These are phyloP conservation scores for Thysanoteuthis rhombus DNA, from an alignment of 2,888 invertebrate genomes.

Conservation along the genomic window DNA sequence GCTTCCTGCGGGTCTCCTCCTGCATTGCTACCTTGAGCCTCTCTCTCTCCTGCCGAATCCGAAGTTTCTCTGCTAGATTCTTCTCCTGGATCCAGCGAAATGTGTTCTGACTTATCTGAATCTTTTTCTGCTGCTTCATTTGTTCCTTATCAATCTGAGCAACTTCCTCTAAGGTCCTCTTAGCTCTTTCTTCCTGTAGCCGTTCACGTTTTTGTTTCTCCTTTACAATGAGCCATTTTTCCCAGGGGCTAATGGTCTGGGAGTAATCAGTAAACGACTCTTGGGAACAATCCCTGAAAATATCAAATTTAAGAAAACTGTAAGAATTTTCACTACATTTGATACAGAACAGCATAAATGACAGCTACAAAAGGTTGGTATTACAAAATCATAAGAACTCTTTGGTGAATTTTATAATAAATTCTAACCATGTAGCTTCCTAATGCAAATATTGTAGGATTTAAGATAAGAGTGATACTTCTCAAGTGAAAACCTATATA, in stretches of 20 bases:
- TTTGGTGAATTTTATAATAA: too few species aligned
- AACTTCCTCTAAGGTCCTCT: constrained; percentile 47
- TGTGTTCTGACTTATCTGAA: constrained; percentile 49
- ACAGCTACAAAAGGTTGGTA: too few species aligned
- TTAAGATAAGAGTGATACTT: too few species aligned
- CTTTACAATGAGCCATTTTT: constrained; percentile 61
- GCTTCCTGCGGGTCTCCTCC: constrained; percentile 40
- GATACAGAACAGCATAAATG: too few species aligned
- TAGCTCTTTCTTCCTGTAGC: constrained; percentile 40
- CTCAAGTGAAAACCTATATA: too few species aligned
- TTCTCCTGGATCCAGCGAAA: constrained; percentile 57
- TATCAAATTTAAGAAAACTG: neutral
- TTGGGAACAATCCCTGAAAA: neutral
- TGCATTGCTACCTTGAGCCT: constrained; percentile 37
- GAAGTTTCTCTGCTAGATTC: constrained; percentile 40
- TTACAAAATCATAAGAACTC: too few species aligned
- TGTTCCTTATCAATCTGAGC: constrained; percentile 44
- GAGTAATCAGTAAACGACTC: neutral
- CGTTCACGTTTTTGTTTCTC: constrained; percentile 52
- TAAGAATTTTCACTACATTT: neutral
- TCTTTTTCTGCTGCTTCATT: constrained; percentile 47
- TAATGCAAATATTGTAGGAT: too few species aligned
- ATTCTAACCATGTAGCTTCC: too few species aligned
- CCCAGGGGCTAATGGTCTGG: constrained; percentile 53
- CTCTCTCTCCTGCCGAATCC: constrained; percentile 41